These are phyloP conservation scores for Morinoia aosen DNA, from an alignment of 2,888 invertebrate genomes.

Conservation along the genomic window DNA sequence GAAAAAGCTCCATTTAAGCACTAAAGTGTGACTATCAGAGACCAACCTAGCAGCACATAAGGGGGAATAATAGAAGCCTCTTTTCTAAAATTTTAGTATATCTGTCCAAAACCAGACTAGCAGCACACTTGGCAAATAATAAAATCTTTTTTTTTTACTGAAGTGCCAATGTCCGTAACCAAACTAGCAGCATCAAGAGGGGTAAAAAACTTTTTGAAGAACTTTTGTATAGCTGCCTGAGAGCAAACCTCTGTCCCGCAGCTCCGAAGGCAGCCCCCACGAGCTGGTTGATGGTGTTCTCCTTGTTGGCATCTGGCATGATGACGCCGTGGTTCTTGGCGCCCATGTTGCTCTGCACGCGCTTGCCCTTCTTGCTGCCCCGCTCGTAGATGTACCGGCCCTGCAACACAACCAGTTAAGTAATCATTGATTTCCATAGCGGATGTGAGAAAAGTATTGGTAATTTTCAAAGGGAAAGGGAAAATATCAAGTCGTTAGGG, in stretches of 20 bases:
- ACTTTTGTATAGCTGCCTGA: background rate
- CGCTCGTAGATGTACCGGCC: conserved; percentile 95
- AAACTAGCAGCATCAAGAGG: too few species aligned
- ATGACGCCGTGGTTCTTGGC: conserved; percentile 99
- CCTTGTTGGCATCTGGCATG: conserved; percentile 97
- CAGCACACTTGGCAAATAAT: too few species aligned
- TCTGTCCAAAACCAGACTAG: too few species aligned
- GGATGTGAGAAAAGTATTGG: background rate
- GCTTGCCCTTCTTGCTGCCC: conserved; percentile 91
- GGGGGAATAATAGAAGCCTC: too few species aligned
- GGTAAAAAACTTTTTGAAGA: too few species aligned
- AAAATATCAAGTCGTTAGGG: too few species aligned
- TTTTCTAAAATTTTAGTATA: too few species aligned
- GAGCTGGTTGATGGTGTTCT: conserved; percentile 92
- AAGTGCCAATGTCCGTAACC: too few species aligned
- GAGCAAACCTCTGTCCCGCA: conserved; percentile 86
- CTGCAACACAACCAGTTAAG: conserved; percentile 47
- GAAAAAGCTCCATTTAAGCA: too few species aligned
- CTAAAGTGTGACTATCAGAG: too few species aligned
- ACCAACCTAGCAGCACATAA: too few species aligned
- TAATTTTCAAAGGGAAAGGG: background rate
- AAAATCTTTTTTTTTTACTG: too few species aligned
- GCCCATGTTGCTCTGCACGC: conserved; percentile 99
- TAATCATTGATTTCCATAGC: background rate
- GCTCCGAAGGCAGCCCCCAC: conserved; percentile 98